These are phyloP conservation scores for Danaus chrysippus DNA, from an alignment of 2,888 invertebrate genomes.

Conservation along the genomic window DNA sequence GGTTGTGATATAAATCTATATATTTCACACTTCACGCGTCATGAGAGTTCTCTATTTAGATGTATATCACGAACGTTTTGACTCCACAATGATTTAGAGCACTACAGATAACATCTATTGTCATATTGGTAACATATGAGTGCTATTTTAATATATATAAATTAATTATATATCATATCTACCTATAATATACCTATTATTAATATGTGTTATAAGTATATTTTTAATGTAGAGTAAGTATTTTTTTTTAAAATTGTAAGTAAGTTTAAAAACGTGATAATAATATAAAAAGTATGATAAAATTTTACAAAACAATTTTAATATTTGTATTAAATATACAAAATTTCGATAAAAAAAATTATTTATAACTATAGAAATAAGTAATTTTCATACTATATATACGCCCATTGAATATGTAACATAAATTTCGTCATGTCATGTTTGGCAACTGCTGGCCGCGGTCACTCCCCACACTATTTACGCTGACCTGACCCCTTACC, in stretches of 20 bases:
- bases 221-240: too few relatives aligned
- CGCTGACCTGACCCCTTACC: constrained; percentile 73
- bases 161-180: too few relatives aligned
- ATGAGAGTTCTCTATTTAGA: constrained; percentile 59
- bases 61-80: constrained; percentile 55
- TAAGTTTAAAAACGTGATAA: too few relatives aligned
- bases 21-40: constrained; percentile 68
- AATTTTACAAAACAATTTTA: too few relatives aligned
- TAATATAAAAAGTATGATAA: too few relatives aligned
- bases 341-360: too few relatives aligned
- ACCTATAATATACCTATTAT: too few relatives aligned
- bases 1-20: constrained; percentile 58
- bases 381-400: too few relatives aligned
- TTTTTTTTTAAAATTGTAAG: too few relatives aligned
- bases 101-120: constrained; percentile 14
- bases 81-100: constrained; percentile 36
- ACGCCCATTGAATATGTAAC: constrained; percentile 37
- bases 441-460: constrained; percentile 57
- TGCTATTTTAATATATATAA: not conserved
- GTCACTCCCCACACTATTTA: constrained; percentile 75
- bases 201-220: too few relatives aligned
- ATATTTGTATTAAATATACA: too few relatives aligned
- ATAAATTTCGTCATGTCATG: constrained; percentile 68
- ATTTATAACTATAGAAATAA: too few relatives aligned
- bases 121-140: not conserved